phyloP scores from a whole-genome alignment of 2,113 vertebrate genomes.

The Ornithorhynchus anatinus region DNA sequence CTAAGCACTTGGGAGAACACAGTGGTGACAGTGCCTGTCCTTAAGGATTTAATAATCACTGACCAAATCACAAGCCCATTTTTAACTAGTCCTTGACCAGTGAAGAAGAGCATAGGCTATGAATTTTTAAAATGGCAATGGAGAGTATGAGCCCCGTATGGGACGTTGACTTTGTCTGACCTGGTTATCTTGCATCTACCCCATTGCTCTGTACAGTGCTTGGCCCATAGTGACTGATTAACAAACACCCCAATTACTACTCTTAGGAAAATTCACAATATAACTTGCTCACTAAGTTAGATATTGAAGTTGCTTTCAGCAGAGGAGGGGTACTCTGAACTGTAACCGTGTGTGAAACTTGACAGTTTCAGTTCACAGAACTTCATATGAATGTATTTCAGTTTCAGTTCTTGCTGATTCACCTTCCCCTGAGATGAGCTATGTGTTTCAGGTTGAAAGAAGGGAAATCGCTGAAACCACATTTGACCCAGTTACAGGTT shows the following conservation, averaged over 20 bases:
- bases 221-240: no score
- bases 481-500: constrained; percentile 39
- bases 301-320: neutral
- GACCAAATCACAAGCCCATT: no score
- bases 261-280: constrained; percentile 18
- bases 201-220: no score
- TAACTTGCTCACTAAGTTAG: constrained; percentile 20
- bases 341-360: constrained; percentile 44
- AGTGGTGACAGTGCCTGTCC: no score
- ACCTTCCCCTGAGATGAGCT: constrained; percentile 31
- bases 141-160: neutral
- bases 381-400: constrained; percentile 1
- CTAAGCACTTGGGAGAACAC: no score
- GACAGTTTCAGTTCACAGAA: constrained; percentile 54
- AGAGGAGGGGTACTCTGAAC: neutral
- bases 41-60: no score
- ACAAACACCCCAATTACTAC: no score
- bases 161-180: no score
- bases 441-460: constrained; percentile 45
- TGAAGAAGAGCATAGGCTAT: neutral
- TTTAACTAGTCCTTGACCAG: no score
- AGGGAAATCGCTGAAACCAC: constrained; percentile 22
- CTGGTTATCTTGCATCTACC: no score
- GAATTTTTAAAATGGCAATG: neutral
- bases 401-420: constrained; percentile 45